phyloP scores from a whole-genome alignment of 2,888 invertebrate species.

The Heliconius cydno region DNA sequence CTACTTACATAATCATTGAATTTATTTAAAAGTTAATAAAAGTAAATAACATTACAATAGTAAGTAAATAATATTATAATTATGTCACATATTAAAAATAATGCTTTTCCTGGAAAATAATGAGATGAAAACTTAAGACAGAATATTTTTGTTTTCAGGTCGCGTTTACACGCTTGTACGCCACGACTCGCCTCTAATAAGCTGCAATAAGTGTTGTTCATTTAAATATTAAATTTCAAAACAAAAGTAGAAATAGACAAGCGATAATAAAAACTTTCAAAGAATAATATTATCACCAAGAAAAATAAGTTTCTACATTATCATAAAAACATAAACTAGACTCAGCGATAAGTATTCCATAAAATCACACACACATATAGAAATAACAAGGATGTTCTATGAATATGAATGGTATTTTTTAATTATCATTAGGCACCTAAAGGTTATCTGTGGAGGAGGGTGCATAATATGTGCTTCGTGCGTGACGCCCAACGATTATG shows the following conservation, averaged over 20 bases:
- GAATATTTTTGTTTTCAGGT: too few relatives aligned
- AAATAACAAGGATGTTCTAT: slow-evolving; percentile 29
- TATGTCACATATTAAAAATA: not conserved
- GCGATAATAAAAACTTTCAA: not conserved
- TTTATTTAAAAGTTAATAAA: too few relatives aligned
- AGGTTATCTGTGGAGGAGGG: slow-evolving; percentile 51
- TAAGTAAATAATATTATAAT: too few relatives aligned
- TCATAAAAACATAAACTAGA: slow-evolving; percentile 4
- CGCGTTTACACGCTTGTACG: too few relatives aligned
- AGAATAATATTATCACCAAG: not conserved
- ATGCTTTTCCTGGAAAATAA: too few relatives aligned
- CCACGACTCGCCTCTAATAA: too few relatives aligned
- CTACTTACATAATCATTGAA: too few relatives aligned
- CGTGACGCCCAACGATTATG: slow-evolving; percentile 49
- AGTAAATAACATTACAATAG: too few relatives aligned
- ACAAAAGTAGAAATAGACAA: not conserved
- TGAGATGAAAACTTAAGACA: too few relatives aligned
- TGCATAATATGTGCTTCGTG: slow-evolving; percentile 52
- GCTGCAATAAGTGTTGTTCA: not conserved
- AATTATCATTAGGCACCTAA: slow-evolving; percentile 46
- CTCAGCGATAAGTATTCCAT: not conserved
- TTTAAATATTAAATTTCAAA: not conserved
- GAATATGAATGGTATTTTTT: slow-evolving; percentile 38
- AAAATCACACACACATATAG: slow-evolving; percentile 16
- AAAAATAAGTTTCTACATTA: not conserved